Evolutionary conservation across 2,113 vertebrate species (phyloP), one percentile per base, ranked within the genome.

Genomic region (Malurus elegans): DNA sequence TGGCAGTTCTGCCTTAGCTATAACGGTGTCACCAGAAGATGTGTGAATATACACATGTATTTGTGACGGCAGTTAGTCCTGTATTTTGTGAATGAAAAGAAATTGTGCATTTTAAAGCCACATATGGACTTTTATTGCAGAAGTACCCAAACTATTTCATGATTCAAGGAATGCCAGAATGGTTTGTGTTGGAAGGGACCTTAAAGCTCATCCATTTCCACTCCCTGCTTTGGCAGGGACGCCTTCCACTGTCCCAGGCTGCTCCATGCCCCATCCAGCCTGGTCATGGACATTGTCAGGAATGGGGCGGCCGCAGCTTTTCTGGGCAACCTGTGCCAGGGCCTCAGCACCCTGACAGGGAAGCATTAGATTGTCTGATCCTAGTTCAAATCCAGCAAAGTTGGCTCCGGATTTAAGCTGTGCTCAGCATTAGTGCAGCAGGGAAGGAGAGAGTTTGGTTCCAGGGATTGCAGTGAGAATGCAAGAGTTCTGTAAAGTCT

Each of bases 41-140:
- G 14, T 1, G 4, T 48, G 29, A 16, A 4, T 11, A 1, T 5
- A 2, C 4, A 13, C 7, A 8, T 17, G 1, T 24, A 0, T 21
- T 38, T 34, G 34, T 26, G 51, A 18, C 16, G 29, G 2, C 26
- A 47, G 4, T 16, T 17, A 18, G 12, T 9, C 4, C 60, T 57
- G 20, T 36, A 1, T 61, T 65, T 73, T 32, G 18, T 65, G n/a
- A 36, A 57, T 28, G 23, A 26, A 57, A 53, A 15, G 18, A 29
- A 9, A 1, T 0, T 26, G 4, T 57, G 14, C 48, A 2, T 57
- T 57, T 71, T 25, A 7, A 38, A 74, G n/a, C 26, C 29, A 13
- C 20, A 5, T 29, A 32, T 48, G 38, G 53, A 17, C 18, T 56
- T 24, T 3, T 31, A 10, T 62, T 80, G 38, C 9, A 0, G 34